Evolutionary conservation across 2,797 vertebrate species (phyloP).

Genomic region (Malacoraja senta): DNA sequence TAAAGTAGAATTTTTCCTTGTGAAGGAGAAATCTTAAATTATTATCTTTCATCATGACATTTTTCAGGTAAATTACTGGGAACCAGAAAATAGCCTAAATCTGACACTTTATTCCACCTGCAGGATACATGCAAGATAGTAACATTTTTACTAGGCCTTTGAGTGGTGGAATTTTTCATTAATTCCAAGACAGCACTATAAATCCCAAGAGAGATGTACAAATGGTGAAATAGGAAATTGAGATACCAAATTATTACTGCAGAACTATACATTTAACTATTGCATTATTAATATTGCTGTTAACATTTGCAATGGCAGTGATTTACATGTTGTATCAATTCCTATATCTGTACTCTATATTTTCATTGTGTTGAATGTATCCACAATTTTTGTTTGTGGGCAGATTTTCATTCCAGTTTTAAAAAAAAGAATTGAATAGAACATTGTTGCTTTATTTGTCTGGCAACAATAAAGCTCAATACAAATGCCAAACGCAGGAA

Average conservation of each 20-base stretch:
- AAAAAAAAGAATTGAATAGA: neutral
- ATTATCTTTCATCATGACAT: neutral
- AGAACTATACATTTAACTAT: constrained; percentile 8
- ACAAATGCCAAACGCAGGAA: constrained; percentile 27
- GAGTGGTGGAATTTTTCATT: neutral
- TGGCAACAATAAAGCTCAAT: neutral
- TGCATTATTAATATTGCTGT: constrained; percentile 33
- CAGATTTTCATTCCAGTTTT: constrained; percentile 33
- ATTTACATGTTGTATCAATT: constrained; percentile 21
- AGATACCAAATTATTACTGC: constrained; percentile 12
- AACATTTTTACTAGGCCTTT: neutral
- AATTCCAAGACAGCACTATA: neutral
- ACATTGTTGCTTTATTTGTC: neutral
- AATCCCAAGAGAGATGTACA: neutral
- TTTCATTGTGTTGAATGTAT: constrained; percentile 37
- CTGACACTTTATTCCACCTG: neutral
- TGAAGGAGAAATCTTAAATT: neutral
- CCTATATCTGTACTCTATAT: constrained; percentile 24
- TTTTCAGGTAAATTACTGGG: neutral
- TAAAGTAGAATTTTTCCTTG: neutral
- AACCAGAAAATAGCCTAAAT: neutral
- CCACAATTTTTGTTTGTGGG: constrained; percentile 34
- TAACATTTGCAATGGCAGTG: constrained; percentile 22
- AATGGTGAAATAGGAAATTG: neutral
- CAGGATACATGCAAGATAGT: neutral